Evolutionary conservation across 2,888 invertebrate genomes (phyloP).

Genomic region (Synanthedon andrenaeformis): DNA sequence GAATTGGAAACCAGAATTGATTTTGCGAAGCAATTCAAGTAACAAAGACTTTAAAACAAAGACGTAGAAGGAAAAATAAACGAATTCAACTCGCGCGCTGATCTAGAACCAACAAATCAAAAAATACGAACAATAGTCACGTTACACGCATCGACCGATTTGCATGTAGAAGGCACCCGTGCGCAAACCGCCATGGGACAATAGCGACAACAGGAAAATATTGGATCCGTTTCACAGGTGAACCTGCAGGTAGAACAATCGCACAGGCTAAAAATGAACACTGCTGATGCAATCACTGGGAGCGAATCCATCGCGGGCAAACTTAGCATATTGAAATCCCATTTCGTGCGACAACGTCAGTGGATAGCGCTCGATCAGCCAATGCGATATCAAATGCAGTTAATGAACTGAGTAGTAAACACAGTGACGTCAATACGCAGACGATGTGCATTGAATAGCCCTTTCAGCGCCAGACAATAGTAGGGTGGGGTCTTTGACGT

Average conservation of each 20-base stretch:
- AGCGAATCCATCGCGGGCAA: not conserved
- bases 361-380: not conserved
- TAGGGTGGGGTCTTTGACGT: conserved; percentile 13
- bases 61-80: conserved; percentile 28
- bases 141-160: conserved; percentile 21
- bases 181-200: conserved; percentile 26
- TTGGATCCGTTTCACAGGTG: conserved; percentile 15
- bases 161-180: too few species aligned
- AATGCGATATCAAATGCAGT: not conserved
- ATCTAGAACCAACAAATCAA: conserved; percentile 42
- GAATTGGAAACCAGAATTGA: too few species aligned
- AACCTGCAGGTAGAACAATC: conserved; percentile 10
- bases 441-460: conserved; percentile 25
- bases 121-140: conserved; percentile 40
- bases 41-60: conserved; percentile 1
- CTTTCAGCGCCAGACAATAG: conserved; percentile 13
- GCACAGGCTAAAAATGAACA: not conserved
- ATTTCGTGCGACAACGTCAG: not conserved
- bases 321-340: not conserved
- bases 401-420: not conserved
- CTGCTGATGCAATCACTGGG: not conserved
- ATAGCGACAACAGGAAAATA: conserved; percentile 56
- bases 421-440: conserved; percentile 7
- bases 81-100: conserved; percentile 31
- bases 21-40: too few species aligned